Base-by-base conservation (phyloP, 2,888 invertebrate genomes). In the Epicampocera succincta region DNA sequence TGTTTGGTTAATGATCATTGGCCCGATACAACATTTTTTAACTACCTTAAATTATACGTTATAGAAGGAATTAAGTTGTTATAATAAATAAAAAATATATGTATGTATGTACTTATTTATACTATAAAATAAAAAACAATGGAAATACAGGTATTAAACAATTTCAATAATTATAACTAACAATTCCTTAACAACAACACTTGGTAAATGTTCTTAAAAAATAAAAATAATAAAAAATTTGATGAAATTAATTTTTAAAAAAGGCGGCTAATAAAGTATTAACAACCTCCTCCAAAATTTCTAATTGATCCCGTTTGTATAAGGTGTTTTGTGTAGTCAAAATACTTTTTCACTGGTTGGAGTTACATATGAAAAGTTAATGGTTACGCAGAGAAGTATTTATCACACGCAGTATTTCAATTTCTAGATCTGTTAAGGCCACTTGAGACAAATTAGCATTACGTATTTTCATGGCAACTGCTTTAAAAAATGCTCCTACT, bases 401-500 rank as follows among this genome's bases (percentile, higher is more conserved):
- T 40, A 90, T 90, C 29, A 89, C 89, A 60, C 87, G 87, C 66
- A 90, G 78, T 78, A 90, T 89, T 68, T 90, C 87, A 63, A 90
- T 90, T 85, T 90, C 90, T 21, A 90, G 84, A 72, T 90, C 90
- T 3, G 90, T 90, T 71, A 90, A 89, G 48, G 87, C 89, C 63
- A 90, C 86, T 17, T 89, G 86, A 38, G 89, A 87, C 84, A 90
- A 83, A 42, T 89, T 88, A 12, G 89, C 89, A 71, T 84, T 89
- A 33, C 90, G 87, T 83, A 90, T 90, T 83, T 90, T 90, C 86
- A 90, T 90, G 60, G 90, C 88, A 19, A 90, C 86, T 11, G 90
- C 89, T 79, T 86, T 88, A 33, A 90, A 90, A 74, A 90, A 90
- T 66, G 88, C 88, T 9, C 89, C 90, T 2, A 90, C 87, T 83